Evolutionary conservation across 2,113 vertebrate genomes (phyloP), one percentile per base, ranked within the genome.

Genomic region (Psilopogon haemacephalus): DNA sequence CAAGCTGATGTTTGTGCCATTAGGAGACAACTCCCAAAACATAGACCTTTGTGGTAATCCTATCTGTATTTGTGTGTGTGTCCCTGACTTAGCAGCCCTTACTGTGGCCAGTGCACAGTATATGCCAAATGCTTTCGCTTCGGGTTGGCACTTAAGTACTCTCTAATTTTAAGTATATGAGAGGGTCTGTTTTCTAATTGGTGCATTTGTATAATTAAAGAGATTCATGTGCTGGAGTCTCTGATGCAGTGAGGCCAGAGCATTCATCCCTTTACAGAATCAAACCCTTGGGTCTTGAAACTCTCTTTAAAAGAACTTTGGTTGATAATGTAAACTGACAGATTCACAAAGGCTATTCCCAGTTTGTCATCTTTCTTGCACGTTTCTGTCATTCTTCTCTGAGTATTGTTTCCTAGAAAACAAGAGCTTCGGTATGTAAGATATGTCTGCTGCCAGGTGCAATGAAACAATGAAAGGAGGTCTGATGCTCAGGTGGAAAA

Each of bases 401-500:
- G 13, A 14, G 52, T n/a, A 77, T 85, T 70, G 88, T 90, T 94
- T 80, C 84, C 74, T 83, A 52, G 77, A 87, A 90, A 95, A 90
- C 56, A 73, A 74, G 74, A 68, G 32, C 21, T 78, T 90, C 68
- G 18, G 12, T 71, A 68, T 5, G 1, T 52, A 58, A 93, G 55
- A 87, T 11, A 24, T 83, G 76, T 92, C 86, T 82, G 44, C 92
- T 90, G 60, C 84, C 86, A 90, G 92, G 84, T 95, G 86, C 64
- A 88, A 90, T 81, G 68, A 71, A 94, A 86, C 77, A 95, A 44
- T 76, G 67, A 79, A 69, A 72, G 58, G 90, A 91, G 77, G 90
- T 40, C 59, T 87, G 90, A 72, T 92, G 94, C 37, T 92, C 50
- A 92, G 86, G 74, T 93, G 77, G 63, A 42, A 92, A 88, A 93